These are phyloP conservation scores for Pelobates cultripes DNA, from an alignment of 2,797 vertebrate species.

Conservation along the genomic window DNA sequence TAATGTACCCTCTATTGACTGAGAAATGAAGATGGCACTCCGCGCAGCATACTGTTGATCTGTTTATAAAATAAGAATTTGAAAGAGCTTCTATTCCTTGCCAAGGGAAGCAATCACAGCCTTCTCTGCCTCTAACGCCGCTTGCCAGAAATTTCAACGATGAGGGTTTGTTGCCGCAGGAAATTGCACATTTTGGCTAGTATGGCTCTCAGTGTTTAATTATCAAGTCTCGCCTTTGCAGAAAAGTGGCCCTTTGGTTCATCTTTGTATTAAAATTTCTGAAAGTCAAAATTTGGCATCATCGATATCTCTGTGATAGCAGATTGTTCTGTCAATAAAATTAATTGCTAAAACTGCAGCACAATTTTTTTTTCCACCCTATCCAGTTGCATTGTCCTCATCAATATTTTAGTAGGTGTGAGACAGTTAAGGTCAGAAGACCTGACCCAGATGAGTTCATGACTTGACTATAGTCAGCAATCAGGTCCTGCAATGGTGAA, in stretches of 20 bases:
- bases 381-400: slow-evolving; percentile 63
- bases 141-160: neutral
- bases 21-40: neutral
- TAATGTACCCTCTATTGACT: neutral
- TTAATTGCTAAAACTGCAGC: slow-evolving; percentile 67
- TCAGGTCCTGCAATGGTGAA: neutral
- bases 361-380: slow-evolving; percentile 46
- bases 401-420: slow-evolving; percentile 64
- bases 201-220: neutral
- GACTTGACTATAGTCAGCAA: slow-evolving; percentile 17
- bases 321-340: slow-evolving; percentile 68
- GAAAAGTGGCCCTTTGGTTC: neutral
- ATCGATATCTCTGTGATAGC: slow-evolving; percentile 13
- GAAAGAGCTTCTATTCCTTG: too few relatives aligned
- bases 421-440: slow-evolving; percentile 62
- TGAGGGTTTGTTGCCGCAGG: neutral
- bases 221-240: neutral
- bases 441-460: slow-evolving; percentile 59
- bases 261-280: slow-evolving; percentile 27
- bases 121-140: neutral
- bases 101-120: too few relatives aligned
- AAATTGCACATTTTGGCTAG: neutral
- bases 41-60: neutral
- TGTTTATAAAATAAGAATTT: neutral
- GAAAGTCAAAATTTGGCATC: slow-evolving; percentile 28